phyloP scores from a whole-genome alignment of 2,113 vertebrate genomes.

The Sminthopsis crassicaudata region DNA sequence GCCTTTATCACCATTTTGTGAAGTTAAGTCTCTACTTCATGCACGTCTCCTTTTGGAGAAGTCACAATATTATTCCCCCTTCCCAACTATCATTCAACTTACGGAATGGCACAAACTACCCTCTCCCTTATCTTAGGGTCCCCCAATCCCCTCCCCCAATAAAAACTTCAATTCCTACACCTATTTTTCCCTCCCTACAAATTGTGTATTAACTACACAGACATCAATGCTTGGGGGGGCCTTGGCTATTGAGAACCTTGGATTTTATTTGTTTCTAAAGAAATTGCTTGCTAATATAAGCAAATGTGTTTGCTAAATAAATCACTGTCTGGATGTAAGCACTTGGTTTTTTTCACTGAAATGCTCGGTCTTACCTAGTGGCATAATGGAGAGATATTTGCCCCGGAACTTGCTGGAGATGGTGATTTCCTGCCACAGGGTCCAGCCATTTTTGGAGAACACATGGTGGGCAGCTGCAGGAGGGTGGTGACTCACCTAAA shows the following conservation, averaged over 20 bases:
- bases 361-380: conserved; percentile 89
- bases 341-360: background rate
- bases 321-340: background rate
- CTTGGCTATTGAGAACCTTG: background rate
- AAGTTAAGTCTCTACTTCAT: background rate
- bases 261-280: background rate
- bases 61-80: background rate
- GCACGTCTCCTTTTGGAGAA: background rate
- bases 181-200: background rate
- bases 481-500: conserved; percentile 97
- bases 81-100: no score
- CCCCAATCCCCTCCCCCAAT: background rate
- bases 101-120: no score
- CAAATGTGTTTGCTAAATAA: background rate
- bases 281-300: no score
- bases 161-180: background rate
- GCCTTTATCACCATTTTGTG: background rate
- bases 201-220: background rate
- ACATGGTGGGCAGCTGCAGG: conserved; percentile 97
- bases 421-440: conserved; percentile 98
- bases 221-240: background rate
- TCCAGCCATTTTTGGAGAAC: conserved; percentile 95
- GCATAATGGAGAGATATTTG: conserved; percentile 99
- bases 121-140: background rate
- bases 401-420: conserved; percentile 99